phyloP scores from a whole-genome alignment of 2,888 invertebrate species.

The Cyclophora punctaria region DNA sequence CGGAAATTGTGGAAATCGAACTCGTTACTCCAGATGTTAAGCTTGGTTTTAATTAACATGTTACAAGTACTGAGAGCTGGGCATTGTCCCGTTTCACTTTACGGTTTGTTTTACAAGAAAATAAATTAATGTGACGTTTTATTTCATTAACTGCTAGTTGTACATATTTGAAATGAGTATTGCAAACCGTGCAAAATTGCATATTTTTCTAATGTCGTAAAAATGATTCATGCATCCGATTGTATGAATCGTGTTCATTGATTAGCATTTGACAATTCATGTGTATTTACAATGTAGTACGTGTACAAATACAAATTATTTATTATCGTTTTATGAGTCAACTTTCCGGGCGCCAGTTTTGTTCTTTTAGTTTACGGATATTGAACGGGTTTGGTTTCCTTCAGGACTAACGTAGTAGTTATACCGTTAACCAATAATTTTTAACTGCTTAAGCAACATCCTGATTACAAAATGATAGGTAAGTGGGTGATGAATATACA shows the following conservation, averaged over 20 bases:
- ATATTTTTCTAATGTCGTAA: no score
- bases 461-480: conserved; percentile 8
- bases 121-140: no score
- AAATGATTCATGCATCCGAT: conserved; percentile 44
- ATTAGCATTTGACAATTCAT: conserved; percentile 31
- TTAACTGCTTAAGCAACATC: conserved; percentile 3
- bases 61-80: conserved; percentile 10
- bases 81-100: no score
- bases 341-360: conserved; percentile 32
- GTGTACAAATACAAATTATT: background rate
- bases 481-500: background rate
- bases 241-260: conserved; percentile 38
- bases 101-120: no score
- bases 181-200: conserved; percentile 6
- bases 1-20: conserved; percentile 23
- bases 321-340: conserved; percentile 34
- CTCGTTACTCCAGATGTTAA: conserved; percentile 34
- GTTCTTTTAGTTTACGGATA: conserved; percentile 16
- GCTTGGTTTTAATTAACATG: conserved; percentile 22
- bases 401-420: conserved; percentile 7
- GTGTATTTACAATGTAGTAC: conserved; percentile 4
- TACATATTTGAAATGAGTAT: conserved; percentile 11
- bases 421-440: conserved; percentile 14
- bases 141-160: no score
- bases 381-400: conserved; percentile 22